phyloP scores from a whole-genome alignment of 2,888 invertebrate genomes.

The Rhorus exstirpatorius region DNA sequence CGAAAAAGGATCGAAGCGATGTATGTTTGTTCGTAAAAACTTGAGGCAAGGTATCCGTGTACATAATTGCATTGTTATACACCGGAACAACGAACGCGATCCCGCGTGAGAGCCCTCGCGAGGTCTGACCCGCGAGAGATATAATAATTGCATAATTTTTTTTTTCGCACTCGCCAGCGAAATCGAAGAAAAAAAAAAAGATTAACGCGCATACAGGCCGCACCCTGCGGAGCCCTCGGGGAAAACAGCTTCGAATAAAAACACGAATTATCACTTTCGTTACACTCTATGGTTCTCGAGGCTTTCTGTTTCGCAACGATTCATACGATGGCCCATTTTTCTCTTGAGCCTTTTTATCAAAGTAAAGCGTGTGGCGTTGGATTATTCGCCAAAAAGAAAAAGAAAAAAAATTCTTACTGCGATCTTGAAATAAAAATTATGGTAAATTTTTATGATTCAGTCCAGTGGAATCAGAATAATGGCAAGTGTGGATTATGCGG shows the following conservation, averaged over 20 bases:
- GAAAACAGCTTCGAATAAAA: constrained; percentile 25
- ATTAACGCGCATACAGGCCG: constrained; percentile 8
- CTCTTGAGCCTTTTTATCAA: no score
- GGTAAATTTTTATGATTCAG: constrained; percentile 85
- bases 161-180: constrained; percentile 21
- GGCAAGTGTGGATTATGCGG: constrained; percentile 97
- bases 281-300: constrained; percentile 2
- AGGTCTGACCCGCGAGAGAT: background rate
- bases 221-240: constrained; percentile 36
- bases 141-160: constrained; percentile 32
- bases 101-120: constrained; percentile 26
- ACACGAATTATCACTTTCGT: constrained; percentile 50
- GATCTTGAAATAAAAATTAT: background rate
- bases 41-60: constrained; percentile 6
- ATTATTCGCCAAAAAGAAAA: background rate
- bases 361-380: background rate
- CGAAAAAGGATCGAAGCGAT: constrained; percentile 1
- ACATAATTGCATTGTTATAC: constrained; percentile 43
- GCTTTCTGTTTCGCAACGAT: constrained; percentile 15
- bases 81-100: constrained; percentile 1
- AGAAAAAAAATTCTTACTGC: background rate
- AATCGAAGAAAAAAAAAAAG: constrained; percentile 8
- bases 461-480: constrained; percentile 94
- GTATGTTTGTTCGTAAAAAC: constrained; percentile 25
- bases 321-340: constrained; percentile 24